A percentile compares a stretch with the other conserved stretches of the same genome.
These are phyloP conservation scores for Ericerus pela DNA, from an alignment of 1,140 invertebrate species.

Conservation along the genomic window DNA sequence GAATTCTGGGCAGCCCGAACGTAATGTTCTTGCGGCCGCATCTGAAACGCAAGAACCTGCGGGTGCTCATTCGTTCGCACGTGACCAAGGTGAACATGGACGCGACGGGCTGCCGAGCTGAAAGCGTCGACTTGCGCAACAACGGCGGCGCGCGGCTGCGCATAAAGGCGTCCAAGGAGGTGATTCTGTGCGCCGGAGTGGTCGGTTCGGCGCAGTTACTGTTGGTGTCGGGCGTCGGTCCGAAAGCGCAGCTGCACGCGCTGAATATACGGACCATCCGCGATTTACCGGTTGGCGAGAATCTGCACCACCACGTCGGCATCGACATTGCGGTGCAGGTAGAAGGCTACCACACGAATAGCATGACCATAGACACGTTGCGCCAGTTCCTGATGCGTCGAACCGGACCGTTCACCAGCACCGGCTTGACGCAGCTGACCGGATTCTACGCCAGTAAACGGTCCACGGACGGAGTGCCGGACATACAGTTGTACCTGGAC, in stretches of 20 bases:
- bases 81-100: constrained; percentile 60
- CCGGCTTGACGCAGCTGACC: constrained; percentile 33
- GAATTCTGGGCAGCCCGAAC: constrained; percentile 30
- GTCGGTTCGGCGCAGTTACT: constrained; percentile 56
- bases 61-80: constrained; percentile 48
- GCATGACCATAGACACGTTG: constrained; percentile 29
- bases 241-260: constrained; percentile 37
- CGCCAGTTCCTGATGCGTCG: constrained; percentile 30
- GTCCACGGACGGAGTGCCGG: constrained; percentile 20
- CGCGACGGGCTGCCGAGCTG: constrained; percentile 33
- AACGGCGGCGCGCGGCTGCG: constrained; percentile 13
- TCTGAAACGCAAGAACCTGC: constrained; percentile 41
- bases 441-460: constrained; percentile 24
- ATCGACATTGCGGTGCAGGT: constrained; percentile 31
- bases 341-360: constrained; percentile 24
- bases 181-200: constrained; percentile 52
- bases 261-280: constrained; percentile 33
- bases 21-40: constrained; percentile 39
- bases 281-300: constrained; percentile 41
- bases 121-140: constrained; percentile 43
- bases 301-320: constrained; percentile 40
- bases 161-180: constrained; percentile 36
- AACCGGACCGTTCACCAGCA: constrained; percentile 33
- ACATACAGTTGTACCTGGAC: constrained; percentile 49
- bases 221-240: constrained; percentile 55